Evolutionary conservation across 2,888 invertebrate species (phyloP).

Genomic region (Suillia variegata): DNA sequence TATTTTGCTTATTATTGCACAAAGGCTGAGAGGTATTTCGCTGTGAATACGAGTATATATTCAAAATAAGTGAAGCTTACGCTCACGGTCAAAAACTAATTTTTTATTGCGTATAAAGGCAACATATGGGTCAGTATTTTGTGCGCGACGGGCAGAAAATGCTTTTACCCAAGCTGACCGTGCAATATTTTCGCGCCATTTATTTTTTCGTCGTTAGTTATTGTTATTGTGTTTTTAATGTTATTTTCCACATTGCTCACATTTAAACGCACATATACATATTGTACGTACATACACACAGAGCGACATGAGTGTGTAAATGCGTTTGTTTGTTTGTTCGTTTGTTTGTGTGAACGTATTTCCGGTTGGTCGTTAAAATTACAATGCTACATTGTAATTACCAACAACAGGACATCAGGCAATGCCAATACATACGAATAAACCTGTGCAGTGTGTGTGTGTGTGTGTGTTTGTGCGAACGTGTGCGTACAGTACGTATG

Average conservation of each 20-base stretch:
- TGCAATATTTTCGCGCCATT: constrained; percentile 53
- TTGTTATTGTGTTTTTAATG: constrained; percentile 53
- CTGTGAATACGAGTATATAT: too few relatives aligned
- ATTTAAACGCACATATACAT: too few relatives aligned
- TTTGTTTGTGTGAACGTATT: constrained; percentile 27
- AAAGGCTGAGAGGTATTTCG: too few relatives aligned
- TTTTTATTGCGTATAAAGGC: too few relatives aligned
- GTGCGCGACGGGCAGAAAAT: neutral
- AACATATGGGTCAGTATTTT: neutral
- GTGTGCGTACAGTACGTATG: too few relatives aligned
- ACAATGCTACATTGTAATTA: constrained; percentile 53
- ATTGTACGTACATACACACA: too few relatives aligned
- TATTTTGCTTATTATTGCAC: too few relatives aligned
- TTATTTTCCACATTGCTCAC: constrained; percentile 38
- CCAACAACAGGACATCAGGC: constrained; percentile 23
- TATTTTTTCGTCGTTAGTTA: constrained; percentile 50
- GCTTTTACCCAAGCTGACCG: constrained; percentile 26
- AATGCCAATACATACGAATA: constrained; percentile 10
- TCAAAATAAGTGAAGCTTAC: too few relatives aligned
- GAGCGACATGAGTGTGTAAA: neutral
- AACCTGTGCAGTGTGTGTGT: neutral
- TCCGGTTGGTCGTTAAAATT: constrained; percentile 51
- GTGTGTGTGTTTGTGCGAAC: neutral
- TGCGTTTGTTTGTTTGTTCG: neutral
- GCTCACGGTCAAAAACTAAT: too few relatives aligned